Evolutionary conservation across 2,113 vertebrate genomes (phyloP), one percentile per base, ranked within the genome.

Genomic region (Collichthys lucidus): DNA sequence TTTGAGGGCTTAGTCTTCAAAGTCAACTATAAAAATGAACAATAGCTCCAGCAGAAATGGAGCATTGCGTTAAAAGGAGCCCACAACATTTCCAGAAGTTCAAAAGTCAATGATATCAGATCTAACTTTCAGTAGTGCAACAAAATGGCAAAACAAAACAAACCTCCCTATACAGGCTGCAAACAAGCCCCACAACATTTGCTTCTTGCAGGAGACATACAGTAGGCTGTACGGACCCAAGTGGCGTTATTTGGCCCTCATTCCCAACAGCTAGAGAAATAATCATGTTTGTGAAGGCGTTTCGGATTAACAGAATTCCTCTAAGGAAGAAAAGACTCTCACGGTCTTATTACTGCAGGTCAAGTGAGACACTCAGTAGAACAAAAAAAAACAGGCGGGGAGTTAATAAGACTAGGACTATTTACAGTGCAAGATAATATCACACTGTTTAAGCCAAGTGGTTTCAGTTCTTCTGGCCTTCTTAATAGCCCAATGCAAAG

Each of bases 291-390:
- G 72, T 57, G 31, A 88, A 78, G 72, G 72, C 29, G 66, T 84
- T 85, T n/a, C 11, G 6, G 50, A 70, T 56, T 71, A 71, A 88
- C 67, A 83, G 14, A 74, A 84, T 64, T 90, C 69, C 70, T 83
- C 64, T 77, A 50, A 74, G 61, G 53, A 70, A 47, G 59, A 53
- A 86, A 86, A 86, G 79, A 77, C 78, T 90, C 85, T 71, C 80
- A 88, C 57, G 12, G 62, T 67, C 67, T 69, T 69, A 75, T 62
- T 73, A 52, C 24, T 59, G 70, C 50, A 68, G 72, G 50, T 84
- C 80, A 57, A 73, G 40, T 87, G 24, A 72, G 63, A 79, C 31
- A 63, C 63, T 61, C 17, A 57, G 24, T 4, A 64, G 35, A 65
- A 67, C 74, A 63, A 12, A 69, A 73, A 74, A 3, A 74, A 79